A percentile compares a stretch with the other conserved stretches of the same genome.
phyloP scores from a whole-genome alignment of 2,797 vertebrate genomes.

The Limnodromus scolopaceus region DNA sequence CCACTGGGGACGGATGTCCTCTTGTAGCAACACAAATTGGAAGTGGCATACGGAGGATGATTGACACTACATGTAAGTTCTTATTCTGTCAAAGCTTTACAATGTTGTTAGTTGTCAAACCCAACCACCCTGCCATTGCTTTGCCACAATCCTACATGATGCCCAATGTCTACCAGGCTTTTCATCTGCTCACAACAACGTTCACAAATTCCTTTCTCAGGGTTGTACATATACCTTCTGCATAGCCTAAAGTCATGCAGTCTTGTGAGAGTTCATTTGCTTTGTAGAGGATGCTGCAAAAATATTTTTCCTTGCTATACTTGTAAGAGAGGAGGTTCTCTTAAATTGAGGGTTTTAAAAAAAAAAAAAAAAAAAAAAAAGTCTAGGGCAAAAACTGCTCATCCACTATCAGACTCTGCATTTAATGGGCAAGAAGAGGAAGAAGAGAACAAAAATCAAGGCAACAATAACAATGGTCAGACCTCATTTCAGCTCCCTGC shows the following conservation, averaged over 20 bases:
- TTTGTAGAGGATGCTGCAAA: not conserved
- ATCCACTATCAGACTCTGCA: not conserved
- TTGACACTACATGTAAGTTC: slow-evolving; percentile 73
- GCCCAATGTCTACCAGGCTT: slow-evolving; percentile 63
- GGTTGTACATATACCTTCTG: not conserved
- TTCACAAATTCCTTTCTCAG: not conserved
- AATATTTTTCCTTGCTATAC: not conserved
- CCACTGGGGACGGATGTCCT: slow-evolving; percentile 57
- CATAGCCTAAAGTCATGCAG: slow-evolving; percentile 17
- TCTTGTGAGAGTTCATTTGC: not conserved
- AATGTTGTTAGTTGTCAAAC: slow-evolving; percentile 66
- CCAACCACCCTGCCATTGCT: slow-evolving; percentile 11
- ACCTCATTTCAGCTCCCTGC: not conserved
- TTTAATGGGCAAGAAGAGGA: not conserved
- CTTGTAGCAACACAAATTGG: slow-evolving; percentile 39
- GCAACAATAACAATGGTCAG: not conserved
- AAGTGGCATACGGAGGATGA: slow-evolving; percentile 64
- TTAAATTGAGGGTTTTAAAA: not conserved
- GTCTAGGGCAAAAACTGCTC: not conserved
- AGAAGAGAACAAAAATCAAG: not conserved
- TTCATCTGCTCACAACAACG: not conserved
- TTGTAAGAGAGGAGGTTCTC: not conserved
- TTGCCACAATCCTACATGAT: slow-evolving; percentile 55
- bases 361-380: not conserved
- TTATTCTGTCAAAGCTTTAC: slow-evolving; percentile 69